Evolutionary conservation across 2,797 vertebrate genomes (phyloP).

Genomic region (Chaunax sp.): DNA sequence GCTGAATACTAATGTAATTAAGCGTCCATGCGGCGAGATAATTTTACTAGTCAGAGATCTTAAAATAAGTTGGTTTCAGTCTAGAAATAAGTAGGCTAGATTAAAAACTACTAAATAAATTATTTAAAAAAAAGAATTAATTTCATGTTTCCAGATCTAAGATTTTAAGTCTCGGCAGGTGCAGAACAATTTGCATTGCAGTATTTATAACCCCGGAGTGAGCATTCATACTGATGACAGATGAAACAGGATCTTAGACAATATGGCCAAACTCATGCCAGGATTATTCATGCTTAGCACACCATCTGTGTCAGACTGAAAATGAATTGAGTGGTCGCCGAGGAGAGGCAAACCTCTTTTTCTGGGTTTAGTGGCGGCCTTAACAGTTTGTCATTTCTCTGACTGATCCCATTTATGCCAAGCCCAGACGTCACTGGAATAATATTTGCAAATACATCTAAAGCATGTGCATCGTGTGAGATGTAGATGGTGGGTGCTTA

Average conservation of each 20-base stretch:
- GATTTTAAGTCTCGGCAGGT: too few species aligned
- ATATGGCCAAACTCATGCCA: conserved; percentile 26
- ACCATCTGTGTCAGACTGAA: conserved; percentile 60
- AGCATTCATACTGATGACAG: conserved; percentile 34
- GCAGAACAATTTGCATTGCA: too few species aligned
- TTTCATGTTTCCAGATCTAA: too few species aligned
- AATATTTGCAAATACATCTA: conserved; percentile 45
- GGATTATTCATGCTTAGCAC: conserved; percentile 53
- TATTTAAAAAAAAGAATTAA: not conserved
- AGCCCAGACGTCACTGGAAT: conserved; percentile 16
- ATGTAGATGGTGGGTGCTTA: conserved; percentile 38
- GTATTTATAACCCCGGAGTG: conserved; percentile 4
- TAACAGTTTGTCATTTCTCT: conserved; percentile 24
- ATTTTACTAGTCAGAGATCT: too few species aligned
- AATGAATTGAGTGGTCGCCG: conserved; percentile 33
- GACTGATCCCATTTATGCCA: conserved; percentile 22
- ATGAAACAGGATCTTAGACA: conserved; percentile 42
- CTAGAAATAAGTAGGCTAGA: too few species aligned
- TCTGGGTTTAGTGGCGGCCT: conserved; percentile 20
- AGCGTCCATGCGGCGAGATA: too few species aligned
- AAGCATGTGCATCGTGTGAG: conserved; percentile 28
- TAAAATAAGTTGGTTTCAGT: too few species aligned
- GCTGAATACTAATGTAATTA: too few species aligned
- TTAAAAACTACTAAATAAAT: not conserved
- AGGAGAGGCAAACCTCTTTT: conserved; percentile 24